Percentiles rank a stretch among this genome's conserved stretches.
phyloP scores from a whole-genome alignment of 30 jellyfish, hydroid and myxozoan species.

The Turritopsis dohrnii region DNA sequence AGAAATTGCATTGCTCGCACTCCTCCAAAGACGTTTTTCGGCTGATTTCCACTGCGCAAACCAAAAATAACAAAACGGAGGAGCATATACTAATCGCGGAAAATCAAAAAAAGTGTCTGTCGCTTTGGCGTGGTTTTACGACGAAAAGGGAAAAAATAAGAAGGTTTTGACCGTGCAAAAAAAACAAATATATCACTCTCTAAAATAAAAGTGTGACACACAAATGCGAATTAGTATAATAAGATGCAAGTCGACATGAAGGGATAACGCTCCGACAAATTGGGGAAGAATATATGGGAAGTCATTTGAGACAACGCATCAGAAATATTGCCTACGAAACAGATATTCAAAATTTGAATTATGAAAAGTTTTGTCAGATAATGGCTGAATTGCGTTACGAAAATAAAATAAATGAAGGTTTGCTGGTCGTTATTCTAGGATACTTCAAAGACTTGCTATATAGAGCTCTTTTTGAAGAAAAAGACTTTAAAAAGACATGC shows the following conservation, averaged over 20 bases:
- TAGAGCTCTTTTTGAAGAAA: not conserved
- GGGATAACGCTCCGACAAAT: not conserved
- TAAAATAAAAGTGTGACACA: too few relatives aligned
- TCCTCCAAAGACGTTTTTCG: too few relatives aligned
- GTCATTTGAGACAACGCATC: not conserved
- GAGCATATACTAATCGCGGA: too few relatives aligned
- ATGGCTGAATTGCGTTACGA: not conserved
- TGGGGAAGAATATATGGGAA: not conserved
- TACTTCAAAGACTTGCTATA: not conserved
- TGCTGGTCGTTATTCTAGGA: not conserved
- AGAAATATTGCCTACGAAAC: not conserved
- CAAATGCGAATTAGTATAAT: too few relatives aligned
- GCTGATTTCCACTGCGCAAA: too few relatives aligned
- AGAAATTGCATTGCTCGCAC: too few relatives aligned
- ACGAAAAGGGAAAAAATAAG: too few relatives aligned
- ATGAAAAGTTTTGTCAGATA: not conserved
- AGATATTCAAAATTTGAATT: not conserved
- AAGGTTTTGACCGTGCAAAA: too few relatives aligned
- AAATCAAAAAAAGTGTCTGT: too few relatives aligned
- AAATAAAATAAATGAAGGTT: not conserved
- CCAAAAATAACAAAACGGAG: too few relatives aligned
- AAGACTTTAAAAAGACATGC: not conserved
- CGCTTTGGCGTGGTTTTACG: too few relatives aligned
- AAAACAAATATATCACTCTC: too few relatives aligned
- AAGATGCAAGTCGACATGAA: not conserved